Evolutionary conservation across 1,140 invertebrate species (phyloP), one percentile per base, ranked within the genome.

Genomic region (Drosophila athabasca): DNA sequence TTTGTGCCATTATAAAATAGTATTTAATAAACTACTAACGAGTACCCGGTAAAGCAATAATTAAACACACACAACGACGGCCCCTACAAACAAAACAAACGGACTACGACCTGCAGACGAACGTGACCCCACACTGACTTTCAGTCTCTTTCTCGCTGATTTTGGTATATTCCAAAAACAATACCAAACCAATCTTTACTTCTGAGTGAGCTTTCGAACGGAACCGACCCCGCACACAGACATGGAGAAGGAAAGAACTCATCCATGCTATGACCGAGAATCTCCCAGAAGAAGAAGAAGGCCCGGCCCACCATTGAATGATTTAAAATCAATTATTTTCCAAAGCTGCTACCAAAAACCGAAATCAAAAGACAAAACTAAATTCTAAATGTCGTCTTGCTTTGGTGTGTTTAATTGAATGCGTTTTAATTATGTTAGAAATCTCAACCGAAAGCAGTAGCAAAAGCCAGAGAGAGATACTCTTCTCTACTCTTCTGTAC

Each of bases 371-470:
- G 35, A 52, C 51, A 60, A 45, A 60, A 46, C 9, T 6, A 57
- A 26, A 17, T 43, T 49, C 49, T 39, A 53, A 58, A 74, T 55
- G 50, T 81, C 61, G 64, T 65, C 76, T 88, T 88, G 79, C 83
- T 83, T 88, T 88, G 83, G 83, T 88, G 83, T 88, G 71, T 73
- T 88, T 88, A 88, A 88, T 88, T 88, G 65, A 88, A 88, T 88
- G 67, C 67, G 84, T 88, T 88, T 88, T 88, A 88, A 88, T 88
- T 88, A 88, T 79, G 53, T 88, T 77, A 70, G 52, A 85, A 82
- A 88, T 88, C 83, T 89, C 83, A 83, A 83, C 76, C 79, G 81
- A 83, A 69, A 72, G 83, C 66, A 72, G 69, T 54, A 75, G 65
- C 29, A 62, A 68, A 55, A 73, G 41, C 52, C 59, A 22, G 55